These are phyloP conservation scores for Tursiops truncatus DNA, from an alignment of 2,113 vertebrate species.

Conservation along the genomic window DNA sequence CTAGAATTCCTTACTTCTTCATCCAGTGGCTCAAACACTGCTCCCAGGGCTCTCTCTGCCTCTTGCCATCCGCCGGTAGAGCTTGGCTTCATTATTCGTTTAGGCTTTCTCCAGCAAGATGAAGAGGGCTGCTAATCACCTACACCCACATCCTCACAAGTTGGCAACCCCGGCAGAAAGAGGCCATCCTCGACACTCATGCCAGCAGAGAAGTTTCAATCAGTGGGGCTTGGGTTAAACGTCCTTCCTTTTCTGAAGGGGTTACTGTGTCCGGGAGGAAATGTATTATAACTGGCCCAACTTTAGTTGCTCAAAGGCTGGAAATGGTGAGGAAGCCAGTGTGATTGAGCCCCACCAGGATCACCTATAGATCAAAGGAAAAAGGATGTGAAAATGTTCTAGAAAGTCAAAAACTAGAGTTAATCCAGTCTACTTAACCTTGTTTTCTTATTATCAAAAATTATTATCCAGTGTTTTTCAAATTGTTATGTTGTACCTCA, in stretches of 20 bases:
- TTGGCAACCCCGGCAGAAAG: background rate
- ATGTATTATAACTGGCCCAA: background rate
- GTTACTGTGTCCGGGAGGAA: background rate
- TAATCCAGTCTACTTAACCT: background rate
- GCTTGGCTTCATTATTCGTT: background rate
- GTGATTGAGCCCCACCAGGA: too few species aligned
- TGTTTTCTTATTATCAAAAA: background rate
- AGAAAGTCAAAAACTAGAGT: background rate
- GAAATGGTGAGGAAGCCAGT: background rate
- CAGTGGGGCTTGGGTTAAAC: background rate
- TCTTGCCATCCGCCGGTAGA: background rate
- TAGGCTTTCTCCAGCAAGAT: background rate
- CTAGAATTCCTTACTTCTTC: background rate
- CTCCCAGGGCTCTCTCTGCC: background rate
- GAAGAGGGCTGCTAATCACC: background rate
- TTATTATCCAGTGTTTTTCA: background rate
- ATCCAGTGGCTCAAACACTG: background rate
- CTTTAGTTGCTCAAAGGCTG: background rate
- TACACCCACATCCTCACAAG: background rate
- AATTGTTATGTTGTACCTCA: background rate
- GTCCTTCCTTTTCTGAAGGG: background rate
- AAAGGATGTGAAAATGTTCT: background rate
- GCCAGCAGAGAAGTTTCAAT: background rate
- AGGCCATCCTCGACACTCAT: background rate
- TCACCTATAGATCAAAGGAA: background rate